Conservation (phyloP, 2,888 invertebrate species). For the Protonemura montana region DNA sequence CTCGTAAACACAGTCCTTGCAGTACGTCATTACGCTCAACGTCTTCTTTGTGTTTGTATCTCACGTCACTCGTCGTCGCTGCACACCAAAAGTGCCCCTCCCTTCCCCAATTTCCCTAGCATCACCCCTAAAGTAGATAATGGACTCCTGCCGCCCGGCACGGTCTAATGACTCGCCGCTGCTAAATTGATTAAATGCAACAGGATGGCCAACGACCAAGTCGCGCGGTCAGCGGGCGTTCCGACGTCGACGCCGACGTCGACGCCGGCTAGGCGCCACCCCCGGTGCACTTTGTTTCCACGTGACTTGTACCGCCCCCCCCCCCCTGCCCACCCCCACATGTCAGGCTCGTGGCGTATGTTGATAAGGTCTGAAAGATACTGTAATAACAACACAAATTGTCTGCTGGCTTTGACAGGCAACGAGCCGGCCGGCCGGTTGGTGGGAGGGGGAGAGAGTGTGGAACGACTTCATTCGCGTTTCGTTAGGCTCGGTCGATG, state of each 20-base stretch:
- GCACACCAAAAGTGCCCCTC: not conserved
- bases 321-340: conserved; percentile 38
- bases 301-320: conserved; percentile 31
- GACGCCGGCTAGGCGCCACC: conserved; percentile 31
- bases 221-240: conserved; percentile 30
- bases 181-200: conserved; percentile 49
- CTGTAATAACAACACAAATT: not conserved
- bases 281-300: conserved; percentile 27
- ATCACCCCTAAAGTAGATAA: conserved; percentile 35
- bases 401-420: not conserved
- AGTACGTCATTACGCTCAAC: not conserved
- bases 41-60: conserved; percentile 16
- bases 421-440: not conserved
- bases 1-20: too few species aligned
- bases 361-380: not conserved
- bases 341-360: conserved; percentile 28
- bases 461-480: conserved; percentile 44
- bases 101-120: not conserved
- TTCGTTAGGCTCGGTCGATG: conserved; percentile 3
- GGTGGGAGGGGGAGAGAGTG: not conserved
- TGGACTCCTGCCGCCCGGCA: conserved; percentile 45
- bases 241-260: conserved; percentile 2
- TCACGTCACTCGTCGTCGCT: not conserved
- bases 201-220: conserved; percentile 40
- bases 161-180: conserved; percentile 47